phyloP scores from a whole-genome alignment of 2,797 vertebrate species.

The Enteromius thamalakanensis region DNA sequence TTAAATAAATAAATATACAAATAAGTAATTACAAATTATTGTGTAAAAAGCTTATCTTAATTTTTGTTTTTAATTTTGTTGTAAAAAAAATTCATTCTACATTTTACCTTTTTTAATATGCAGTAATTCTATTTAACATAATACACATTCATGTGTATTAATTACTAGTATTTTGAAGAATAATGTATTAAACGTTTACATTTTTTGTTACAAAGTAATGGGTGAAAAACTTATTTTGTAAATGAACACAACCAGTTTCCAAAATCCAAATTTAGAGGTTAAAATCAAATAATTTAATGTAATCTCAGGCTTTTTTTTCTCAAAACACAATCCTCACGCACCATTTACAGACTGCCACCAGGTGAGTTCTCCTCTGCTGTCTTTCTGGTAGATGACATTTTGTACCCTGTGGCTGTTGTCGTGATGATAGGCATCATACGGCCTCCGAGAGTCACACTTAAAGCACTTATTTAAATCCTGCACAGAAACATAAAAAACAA shows the following conservation, averaged over 20 bases:
- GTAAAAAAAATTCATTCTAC: not conserved
- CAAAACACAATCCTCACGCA: constrained; percentile 61
- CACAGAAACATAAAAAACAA: not conserved
- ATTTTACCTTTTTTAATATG: not conserved
- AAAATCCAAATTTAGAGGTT: not conserved
- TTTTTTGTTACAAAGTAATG: no score
- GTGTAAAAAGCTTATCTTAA: not conserved
- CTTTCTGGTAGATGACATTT: constrained; percentile 83
- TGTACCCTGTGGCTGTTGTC: constrained; percentile 82
- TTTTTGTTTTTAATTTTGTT: not conserved
- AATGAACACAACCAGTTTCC: not conserved
- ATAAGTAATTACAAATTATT: not conserved
- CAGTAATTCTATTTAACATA: not conserved
- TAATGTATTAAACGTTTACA: not conserved
- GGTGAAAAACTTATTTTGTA: not conserved
- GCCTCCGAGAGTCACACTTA: constrained; percentile 78
- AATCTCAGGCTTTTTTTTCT: not conserved
- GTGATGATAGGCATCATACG: constrained; percentile 61
- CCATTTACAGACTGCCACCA: constrained; percentile 92
- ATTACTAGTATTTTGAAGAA: not conserved
- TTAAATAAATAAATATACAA: not conserved
- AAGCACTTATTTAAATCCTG: constrained; percentile 89
- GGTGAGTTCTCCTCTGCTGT: constrained; percentile 70
- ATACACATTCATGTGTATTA: not conserved
- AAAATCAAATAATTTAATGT: not conserved